Base-by-base conservation (phyloP, 2,113 vertebrate genomes). In the Triplophysa tibetana region DNA sequence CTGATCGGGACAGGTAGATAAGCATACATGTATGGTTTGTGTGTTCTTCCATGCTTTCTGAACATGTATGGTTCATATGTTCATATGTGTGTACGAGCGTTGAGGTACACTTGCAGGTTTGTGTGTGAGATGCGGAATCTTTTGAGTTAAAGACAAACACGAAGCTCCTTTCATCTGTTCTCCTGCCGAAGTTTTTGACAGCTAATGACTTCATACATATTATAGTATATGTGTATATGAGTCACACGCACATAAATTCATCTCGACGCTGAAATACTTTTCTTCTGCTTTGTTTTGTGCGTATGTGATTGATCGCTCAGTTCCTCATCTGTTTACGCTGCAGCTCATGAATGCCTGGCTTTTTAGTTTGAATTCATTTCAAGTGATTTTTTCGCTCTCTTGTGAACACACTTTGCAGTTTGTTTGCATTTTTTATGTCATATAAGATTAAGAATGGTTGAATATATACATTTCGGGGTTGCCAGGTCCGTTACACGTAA, bases 151-250 rank as follows among this genome's bases (percentile, higher is more conserved):
- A 8, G 19, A 74, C 19, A 68, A 56, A 33, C 45, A 24, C 2
- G 8, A 29, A 43, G 69, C 45, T 38, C 61, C 61, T 66, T 77
- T 77, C 62, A 77, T 77, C 75, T 38, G 8, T 70, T 54, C 48
- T 64, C 68, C 21, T 64, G 45, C 62, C 19, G 58, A 54, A 41
- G 78, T 56, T 70, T 72, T 77, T 50, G 78, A 41, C 69, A 65
- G 69, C 26, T 65, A 66, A 77, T 80, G 48, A 43, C 60, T 74
- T 52, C 69, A 70, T 79, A 54, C 61, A 65, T 74, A 54, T 80
- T 65, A 10, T 21, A 58, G 9, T 58, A 41, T 26, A 19, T 56
- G 61, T 58, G 2, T 77, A 33, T 11, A 24, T 14, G 26, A 77
- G 43, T 61, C n/a, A n/a, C 21, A 41, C 29, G 29, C 24, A 67